Evolutionary conservation across 23 tunicate species (phyloP), one percentile per base, ranked within the genome.

Genomic region (Styela clava): DNA sequence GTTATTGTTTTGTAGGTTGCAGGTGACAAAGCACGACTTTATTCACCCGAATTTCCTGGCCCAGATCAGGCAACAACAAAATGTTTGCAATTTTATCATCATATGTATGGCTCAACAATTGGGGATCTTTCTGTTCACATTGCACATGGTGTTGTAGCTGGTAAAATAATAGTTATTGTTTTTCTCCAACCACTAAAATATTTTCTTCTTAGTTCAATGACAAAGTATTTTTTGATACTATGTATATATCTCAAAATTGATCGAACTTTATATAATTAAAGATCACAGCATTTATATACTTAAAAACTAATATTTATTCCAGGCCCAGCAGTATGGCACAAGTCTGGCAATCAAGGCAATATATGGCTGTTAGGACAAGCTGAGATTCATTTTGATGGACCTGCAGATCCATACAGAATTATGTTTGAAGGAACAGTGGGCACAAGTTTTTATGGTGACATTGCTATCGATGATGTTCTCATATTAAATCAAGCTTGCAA

Each of bases 51-150:
- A n/a, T 83, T 33, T 65, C 27, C 84, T 2, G 87, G 76, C n/a
- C 62, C 84, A 1, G 30, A 69, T 18, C 35, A 63, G 37, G 23
- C 68, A 12, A 52, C 73, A 2, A 34, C 70, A 31, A 67, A 62
- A 61, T 88, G 94, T 56, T 62, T 88, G 34, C 86, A 84, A 61
- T 88, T 88, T 65, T 88, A 84, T 62, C 78, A 84, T 74, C 94
- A 88, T 78, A 88, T 88, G 94, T 88, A 68, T 51, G 94, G 94
- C 3, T 56, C 81, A 5, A 70, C 79, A 25, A 63, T 79, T 33
- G 94, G 94, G 22, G 51, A 79, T 12, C 67, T 88, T 22, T 63
- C 81, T 22, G 79, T 87, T 0, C 51, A 64, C 31, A 30, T 87
- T 31, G 83, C 62, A 33, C 74, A 87, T 33, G 92, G 92, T 25